Base-by-base conservation (phyloP, 1,140 invertebrate species). In the Leucophenga varia region DNA sequence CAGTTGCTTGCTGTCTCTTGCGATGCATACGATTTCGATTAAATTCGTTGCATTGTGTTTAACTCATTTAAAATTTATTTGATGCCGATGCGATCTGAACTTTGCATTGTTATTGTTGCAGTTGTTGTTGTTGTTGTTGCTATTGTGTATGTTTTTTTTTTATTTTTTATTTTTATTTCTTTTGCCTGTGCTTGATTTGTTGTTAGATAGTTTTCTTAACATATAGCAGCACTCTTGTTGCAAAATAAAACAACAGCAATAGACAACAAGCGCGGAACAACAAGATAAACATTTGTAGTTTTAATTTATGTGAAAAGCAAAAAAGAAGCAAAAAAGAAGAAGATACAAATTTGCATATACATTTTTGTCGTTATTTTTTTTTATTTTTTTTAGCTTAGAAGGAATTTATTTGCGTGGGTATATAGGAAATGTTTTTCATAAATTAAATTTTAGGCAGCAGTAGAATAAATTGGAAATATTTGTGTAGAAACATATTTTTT, bases 41-140 rank as follows among this genome's bases (percentile, higher is more conserved):
- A 52, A n/a, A n/a, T n/a, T n/a, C n/a, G n/a, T 25, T 63, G 55
- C 61, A 65, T 65, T 65, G 61, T 67, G 56, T 54, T 67, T 67
- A 59, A 51, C 44, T 52, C 34, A 47, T 16, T 50, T 46, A 45
- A 63, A 63, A 61, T 61, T 59, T 63, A 67, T 67, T 59, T 67
- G 59, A 28, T 52, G 41, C 5, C 22, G 10, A 6, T 5, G 53
- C 48, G 55, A 65, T 65, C 53, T 63, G 51, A 63, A 59, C 56
- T 57, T 49, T 61, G 54, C 63, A 57, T 67, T 59, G 31, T 52
- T 50, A 37, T 55, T 44, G 44, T 17, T 14, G 13, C 12, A 17
- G 35, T 37, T 16, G 16, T 18, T 37, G 16, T 37, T 37, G 13
- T 37, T 37, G 35, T 17, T 37, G 35, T 37, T 17, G 35, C 9